Evolutionary conservation across 2,888 invertebrate genomes (phyloP).

Genomic region (Laspeyria flexula): DNA sequence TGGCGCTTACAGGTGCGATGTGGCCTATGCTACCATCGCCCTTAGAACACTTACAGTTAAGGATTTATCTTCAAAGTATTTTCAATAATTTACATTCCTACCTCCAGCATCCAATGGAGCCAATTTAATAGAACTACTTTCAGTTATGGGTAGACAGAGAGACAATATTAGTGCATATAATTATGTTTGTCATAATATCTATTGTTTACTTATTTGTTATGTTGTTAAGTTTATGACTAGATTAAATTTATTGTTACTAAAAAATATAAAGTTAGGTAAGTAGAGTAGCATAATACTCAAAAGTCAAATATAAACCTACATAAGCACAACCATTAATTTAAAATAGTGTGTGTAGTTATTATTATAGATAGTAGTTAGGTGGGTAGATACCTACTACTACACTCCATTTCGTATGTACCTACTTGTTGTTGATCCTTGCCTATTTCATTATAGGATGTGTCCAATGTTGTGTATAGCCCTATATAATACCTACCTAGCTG

Average conservation of each 20-base stretch:
- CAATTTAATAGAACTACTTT: neutral
- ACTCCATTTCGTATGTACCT: too few species aligned
- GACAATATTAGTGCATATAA: neutral
- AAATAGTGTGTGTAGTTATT: too few species aligned
- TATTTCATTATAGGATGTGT: too few species aligned
- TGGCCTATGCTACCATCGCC: slow-evolving; percentile 54
- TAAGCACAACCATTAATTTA: too few species aligned
- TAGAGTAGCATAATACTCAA: neutral
- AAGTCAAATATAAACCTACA: too few species aligned
- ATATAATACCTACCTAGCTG: too few species aligned
- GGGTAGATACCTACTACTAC: too few species aligned
- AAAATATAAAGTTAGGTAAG: neutral
- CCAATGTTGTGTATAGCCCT: too few species aligned
- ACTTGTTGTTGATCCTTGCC: too few species aligned
- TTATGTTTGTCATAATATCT: neutral
- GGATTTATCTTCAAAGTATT: slow-evolving; percentile 49
- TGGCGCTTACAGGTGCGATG: slow-evolving; percentile 59
- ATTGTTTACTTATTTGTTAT: slow-evolving; percentile 17
- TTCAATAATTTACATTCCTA: slow-evolving; percentile 43
- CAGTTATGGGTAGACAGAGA: neutral
- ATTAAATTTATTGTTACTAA: neutral
- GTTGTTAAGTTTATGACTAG: neutral
- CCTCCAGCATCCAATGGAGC: slow-evolving; percentile 32
- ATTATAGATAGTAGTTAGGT: too few species aligned
- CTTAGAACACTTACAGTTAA: slow-evolving; percentile 49